phyloP scores from a whole-genome alignment of 1,140 invertebrate species.

The Bombus consobrinus region DNA sequence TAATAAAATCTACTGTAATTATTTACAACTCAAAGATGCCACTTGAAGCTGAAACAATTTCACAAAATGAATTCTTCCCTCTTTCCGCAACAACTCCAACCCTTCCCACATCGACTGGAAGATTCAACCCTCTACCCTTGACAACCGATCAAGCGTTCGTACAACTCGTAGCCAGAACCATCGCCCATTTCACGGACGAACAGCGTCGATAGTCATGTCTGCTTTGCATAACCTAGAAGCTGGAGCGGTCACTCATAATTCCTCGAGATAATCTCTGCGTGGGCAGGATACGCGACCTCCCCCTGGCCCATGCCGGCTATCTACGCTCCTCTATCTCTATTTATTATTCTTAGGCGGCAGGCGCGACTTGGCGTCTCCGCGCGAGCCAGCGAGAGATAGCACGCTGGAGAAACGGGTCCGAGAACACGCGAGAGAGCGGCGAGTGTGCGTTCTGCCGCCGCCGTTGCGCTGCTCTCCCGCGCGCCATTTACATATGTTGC shows the following conservation, averaged over 20 bases:
- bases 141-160: not conserved
- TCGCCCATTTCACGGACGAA: constrained; percentile 46
- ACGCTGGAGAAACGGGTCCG: constrained; percentile 22
- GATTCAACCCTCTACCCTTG: not conserved
- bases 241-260: constrained; percentile 76
- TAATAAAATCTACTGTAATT: not conserved
- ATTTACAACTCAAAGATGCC: not conserved
- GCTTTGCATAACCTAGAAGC: constrained; percentile 77
- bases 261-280: constrained; percentile 78
- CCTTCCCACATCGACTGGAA: not conserved
- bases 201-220: constrained; percentile 44
- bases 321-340: constrained; percentile 74
- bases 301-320: constrained; percentile 57
- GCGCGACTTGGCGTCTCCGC: constrained; percentile 62
- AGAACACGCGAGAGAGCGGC: constrained; percentile 25
- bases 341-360: constrained; percentile 75
- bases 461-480: not conserved
- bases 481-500: constrained; percentile 49
- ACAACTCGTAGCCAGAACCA: constrained; percentile 1
- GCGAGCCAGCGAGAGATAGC: constrained; percentile 47
- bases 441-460: constrained; percentile 21
- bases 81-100: not conserved
- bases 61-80: not conserved
- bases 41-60: not conserved
- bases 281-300: constrained; percentile 69